These are phyloP conservation scores for Dicrurus megarhynchus DNA, from an alignment of 2,113 vertebrate species.

Conservation along the genomic window DNA sequence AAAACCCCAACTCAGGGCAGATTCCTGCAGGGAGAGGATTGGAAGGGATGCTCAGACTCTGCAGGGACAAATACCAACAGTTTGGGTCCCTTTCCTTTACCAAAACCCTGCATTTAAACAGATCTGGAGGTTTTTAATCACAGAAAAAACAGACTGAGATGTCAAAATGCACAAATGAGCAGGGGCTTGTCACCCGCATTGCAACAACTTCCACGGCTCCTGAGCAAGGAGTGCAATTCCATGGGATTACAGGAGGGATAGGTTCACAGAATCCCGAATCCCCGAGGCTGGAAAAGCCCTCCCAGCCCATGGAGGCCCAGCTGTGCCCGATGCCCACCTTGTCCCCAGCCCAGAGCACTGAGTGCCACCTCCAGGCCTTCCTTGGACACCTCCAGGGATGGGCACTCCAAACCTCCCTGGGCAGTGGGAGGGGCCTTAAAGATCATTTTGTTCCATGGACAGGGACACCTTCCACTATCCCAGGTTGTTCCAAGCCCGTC, in stretches of 20 bases:
- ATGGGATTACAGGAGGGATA: not conserved
- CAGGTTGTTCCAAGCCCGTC: not conserved
- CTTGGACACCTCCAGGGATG: not conserved
- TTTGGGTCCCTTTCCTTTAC: not conserved
- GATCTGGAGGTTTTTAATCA: not conserved
- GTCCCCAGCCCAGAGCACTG: not conserved
- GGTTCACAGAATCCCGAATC: not conserved
- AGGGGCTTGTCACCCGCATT: rapidly evolving
- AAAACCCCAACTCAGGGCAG: not conserved
- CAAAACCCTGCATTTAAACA: not conserved
- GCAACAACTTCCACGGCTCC: not conserved
- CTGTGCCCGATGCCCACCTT: not conserved
- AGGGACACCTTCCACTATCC: not conserved
- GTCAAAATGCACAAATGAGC: not conserved
- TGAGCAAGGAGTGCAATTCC: not conserved
- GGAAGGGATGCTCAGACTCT: not conserved
- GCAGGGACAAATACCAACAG: not conserved
- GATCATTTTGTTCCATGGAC: not conserved
- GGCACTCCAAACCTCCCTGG: not conserved
- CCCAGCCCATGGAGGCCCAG: not conserved
- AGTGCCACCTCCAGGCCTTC: not conserved
- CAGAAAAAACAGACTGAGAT: not conserved
- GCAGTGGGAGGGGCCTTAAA: not conserved
- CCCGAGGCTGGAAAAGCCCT: not conserved
- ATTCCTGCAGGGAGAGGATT: not conserved